phyloP scores from a whole-genome alignment of 2,888 invertebrate genomes.

The Epinotia bilunana region DNA sequence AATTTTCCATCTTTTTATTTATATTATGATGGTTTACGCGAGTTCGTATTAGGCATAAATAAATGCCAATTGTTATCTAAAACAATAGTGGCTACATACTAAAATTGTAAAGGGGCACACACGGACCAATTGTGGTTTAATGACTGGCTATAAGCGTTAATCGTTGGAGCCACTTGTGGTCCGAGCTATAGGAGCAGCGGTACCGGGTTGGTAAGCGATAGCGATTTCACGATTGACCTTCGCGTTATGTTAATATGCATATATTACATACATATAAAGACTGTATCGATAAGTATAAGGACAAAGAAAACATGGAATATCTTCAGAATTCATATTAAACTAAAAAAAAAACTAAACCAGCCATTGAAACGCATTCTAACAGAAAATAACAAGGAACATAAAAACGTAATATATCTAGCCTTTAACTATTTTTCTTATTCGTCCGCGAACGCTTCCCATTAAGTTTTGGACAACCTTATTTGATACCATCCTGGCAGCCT shows the following conservation, averaged over 20 bases:
- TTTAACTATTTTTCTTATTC: too few relatives aligned
- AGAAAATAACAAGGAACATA: too few relatives aligned
- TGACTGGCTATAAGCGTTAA: conserved; percentile 77
- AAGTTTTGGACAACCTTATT: too few relatives aligned
- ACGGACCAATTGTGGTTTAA: conserved; percentile 75
- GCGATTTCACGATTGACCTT: neutral
- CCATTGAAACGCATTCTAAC: too few relatives aligned
- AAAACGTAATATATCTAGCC: too few relatives aligned
- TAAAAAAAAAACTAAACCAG: too few relatives aligned
- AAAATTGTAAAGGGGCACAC: conserved; percentile 65
- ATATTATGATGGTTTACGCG: conserved; percentile 32
- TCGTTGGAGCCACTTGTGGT: conserved; percentile 60
- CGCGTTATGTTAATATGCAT: neutral
- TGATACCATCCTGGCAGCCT: too few relatives aligned
- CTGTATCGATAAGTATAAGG: too few relatives aligned
- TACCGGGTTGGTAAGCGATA: conserved; percentile 47
- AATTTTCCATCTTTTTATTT: neutral
- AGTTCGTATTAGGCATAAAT: conserved; percentile 38
- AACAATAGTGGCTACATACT: conserved; percentile 58
- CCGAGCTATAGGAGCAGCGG: conserved; percentile 48
- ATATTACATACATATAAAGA: too few relatives aligned
- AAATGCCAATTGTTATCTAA: conserved; percentile 50
- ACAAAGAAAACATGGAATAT: too few relatives aligned
- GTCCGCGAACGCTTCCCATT: too few relatives aligned
- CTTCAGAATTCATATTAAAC: too few relatives aligned